phyloP scores from a whole-genome alignment of 2,113 vertebrate species.

The Plectropomus leopardus region DNA sequence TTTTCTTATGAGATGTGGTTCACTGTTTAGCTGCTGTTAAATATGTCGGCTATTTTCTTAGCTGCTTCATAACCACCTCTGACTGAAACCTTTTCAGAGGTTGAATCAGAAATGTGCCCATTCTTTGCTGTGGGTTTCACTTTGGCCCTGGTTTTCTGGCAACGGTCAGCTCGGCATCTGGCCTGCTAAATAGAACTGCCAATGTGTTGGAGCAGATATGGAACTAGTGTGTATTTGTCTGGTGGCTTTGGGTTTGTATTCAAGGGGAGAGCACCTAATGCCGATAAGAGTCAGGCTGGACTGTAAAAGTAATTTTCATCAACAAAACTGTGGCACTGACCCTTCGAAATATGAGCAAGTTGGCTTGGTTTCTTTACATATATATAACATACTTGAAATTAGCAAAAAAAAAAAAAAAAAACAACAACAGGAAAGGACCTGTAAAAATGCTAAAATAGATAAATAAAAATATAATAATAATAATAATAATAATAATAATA shows the following conservation, averaged over 20 bases:
- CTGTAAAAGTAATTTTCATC: background rate
- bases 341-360: no score
- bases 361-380: no score
- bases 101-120: background rate
- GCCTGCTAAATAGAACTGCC: background rate
- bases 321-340: background rate
- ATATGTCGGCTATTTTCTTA: slow-evolving; percentile 43
- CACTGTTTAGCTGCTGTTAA: slow-evolving; percentile 15
- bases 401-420: no score
- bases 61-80: slow-evolving; percentile 16
- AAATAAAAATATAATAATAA: no score
- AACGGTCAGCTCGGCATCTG: background rate
- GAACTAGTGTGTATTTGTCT: slow-evolving; percentile 27
- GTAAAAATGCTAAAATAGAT: no score
- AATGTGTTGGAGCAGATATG: slow-evolving; percentile 36
- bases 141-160: slow-evolving; percentile 1
- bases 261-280: background rate
- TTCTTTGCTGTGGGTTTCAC: slow-evolving; percentile 29
- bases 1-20: slow-evolving; percentile 6
- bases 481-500: no score
- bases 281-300: slow-evolving; percentile 22
- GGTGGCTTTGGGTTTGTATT: slow-evolving; percentile 33
- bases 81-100: background rate
- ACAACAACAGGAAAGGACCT: no score
- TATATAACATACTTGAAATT: no score